Base-by-base conservation (phyloP, 2,797 vertebrate species). In the Monodelphis domestica region DNA sequence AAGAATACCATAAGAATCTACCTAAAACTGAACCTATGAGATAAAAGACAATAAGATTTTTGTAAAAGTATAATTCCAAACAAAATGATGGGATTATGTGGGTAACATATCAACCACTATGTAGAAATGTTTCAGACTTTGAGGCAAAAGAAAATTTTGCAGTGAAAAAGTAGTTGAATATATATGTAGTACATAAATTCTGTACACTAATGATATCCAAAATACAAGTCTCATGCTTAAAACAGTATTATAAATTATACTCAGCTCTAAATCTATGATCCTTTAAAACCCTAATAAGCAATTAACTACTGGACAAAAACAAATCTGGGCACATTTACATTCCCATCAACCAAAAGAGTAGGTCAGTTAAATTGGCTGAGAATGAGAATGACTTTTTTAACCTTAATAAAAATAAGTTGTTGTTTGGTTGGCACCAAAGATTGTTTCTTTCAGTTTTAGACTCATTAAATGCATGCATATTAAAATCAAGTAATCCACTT, bases 1-100 rank as follows among this genome's bases (percentile, higher is more conserved):
- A 93, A 87, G 5, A 45, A 3, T 0, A 7, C 30, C 29, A 17
- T 96, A 89, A 92, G 87, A 38, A n/a, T 54, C 59, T 29, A 54
- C 53, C 78, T 93, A 90, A 95, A 93, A 90, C 45, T 87, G 30
- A 93, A 87, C 29, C 88, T 90, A 38, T 92, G 10, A 88, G 54
- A 90, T 38, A 1, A 38, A 92, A 91, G 45, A 4, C 59, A 90
- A 87, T 45, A 53, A 33, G 12, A 29, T 33, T 45, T 92, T 59
- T 70, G 94, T 30, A 91, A 30, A 92, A 94, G 63, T 3, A 17
- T 10, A 63, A 96, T 93, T 92, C 95, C 90, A 87, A 97, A 38
- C 28, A 90, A 96, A 96, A 88, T 12, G 38, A 90, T 26, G 26
- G 29, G 29, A 95, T 78, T 84, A 38, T 0, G 0, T 1, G 1